Evolutionary conservation across 2,113 vertebrate genomes (phyloP), one percentile per base, ranked within the genome.

Genomic region (Apaloderma vittatum): DNA sequence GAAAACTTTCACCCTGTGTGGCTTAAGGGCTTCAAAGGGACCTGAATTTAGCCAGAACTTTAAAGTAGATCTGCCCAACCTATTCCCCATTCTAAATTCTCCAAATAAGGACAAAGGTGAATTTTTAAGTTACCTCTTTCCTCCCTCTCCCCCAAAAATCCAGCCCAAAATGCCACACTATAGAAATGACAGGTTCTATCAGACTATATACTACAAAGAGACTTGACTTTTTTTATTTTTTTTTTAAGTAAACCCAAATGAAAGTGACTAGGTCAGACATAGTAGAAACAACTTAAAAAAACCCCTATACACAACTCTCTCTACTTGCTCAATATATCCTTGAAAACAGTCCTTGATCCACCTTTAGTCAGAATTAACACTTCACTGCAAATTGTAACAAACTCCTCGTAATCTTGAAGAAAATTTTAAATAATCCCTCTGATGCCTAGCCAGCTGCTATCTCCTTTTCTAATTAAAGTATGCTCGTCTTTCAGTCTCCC

Each of bases 91-190:
- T 55, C 14, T n/a, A 46, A 90, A 48, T 59, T 71, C 12, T 70
- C 22, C 32, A 79, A 43, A 48, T 27, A 79, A 66, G 20, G 72
- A 79, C 2, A 1, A 90, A 75, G 26, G 15, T 40, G 4, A 49
- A 3, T 72, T 75, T 59, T 24, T 4, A 55, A 63, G 2, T 67
- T 65, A 52, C 3, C 3, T 57, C 15, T 9, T 5, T 6, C 21
- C 1, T 1, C 1, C 4, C 1, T 37, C 3, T 4, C 30, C 1
- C 2, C 0, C 0, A 11, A 58, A 58, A 27, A 7, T 13, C 12
- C 46, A 58, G 36, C 13, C 7, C 17, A 13, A 78, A 75, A 40
- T 15, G 7, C 11, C 62, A 22, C 12, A 46, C 4, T 27, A 46
- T 36, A 46, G 37, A 82, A 82, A 30, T 4, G 13, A 68, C 15